phyloP scores from a whole-genome alignment of 2,797 vertebrate species.

The Parauchenoglanis ngamensis region DNA sequence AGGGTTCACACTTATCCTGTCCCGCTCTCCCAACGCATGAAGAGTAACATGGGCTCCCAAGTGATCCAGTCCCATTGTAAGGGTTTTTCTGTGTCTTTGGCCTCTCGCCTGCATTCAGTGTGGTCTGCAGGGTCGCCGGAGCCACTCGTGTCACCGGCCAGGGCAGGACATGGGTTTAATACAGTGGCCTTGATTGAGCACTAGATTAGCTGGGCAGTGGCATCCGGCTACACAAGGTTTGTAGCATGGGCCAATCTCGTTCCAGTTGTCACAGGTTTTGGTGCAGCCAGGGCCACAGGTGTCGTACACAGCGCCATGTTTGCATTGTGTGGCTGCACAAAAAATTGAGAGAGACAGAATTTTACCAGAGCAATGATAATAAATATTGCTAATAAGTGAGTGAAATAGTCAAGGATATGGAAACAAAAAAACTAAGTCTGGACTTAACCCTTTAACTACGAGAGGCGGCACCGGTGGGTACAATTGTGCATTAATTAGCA shows the following conservation, averaged over 20 bases:
- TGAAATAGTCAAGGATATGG: neutral
- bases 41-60: slow-evolving; percentile 4
- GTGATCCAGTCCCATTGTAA: neutral
- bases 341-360: slow-evolving; percentile 16
- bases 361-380: neutral
- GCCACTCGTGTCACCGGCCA: slow-evolving; percentile 85
- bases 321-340: slow-evolving; percentile 88
- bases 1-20: neutral
- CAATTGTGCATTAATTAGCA: too few relatives aligned
- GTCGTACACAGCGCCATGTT: slow-evolving; percentile 90
- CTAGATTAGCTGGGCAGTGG: slow-evolving; percentile 93
- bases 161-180: slow-evolving; percentile 93
- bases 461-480: too few relatives aligned
- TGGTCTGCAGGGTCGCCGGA: slow-evolving; percentile 50
- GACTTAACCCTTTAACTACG: too few relatives aligned
- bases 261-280: slow-evolving; percentile 98
- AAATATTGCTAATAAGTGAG: neutral
- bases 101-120: neutral
- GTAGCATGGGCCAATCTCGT: slow-evolving; percentile 91
- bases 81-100: neutral
- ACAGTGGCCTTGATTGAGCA: slow-evolving; percentile 90
- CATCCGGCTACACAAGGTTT: slow-evolving; percentile 92
- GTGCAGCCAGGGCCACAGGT: slow-evolving; percentile 93
- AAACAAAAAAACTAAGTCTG: neutral
- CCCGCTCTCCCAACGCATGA: neutral